A percentile compares a stretch with the other conserved stretches of the same genome.
Evolutionary conservation across 2,797 vertebrate species (phyloP).

Genomic region (Cossypha niveicapilla): DNA sequence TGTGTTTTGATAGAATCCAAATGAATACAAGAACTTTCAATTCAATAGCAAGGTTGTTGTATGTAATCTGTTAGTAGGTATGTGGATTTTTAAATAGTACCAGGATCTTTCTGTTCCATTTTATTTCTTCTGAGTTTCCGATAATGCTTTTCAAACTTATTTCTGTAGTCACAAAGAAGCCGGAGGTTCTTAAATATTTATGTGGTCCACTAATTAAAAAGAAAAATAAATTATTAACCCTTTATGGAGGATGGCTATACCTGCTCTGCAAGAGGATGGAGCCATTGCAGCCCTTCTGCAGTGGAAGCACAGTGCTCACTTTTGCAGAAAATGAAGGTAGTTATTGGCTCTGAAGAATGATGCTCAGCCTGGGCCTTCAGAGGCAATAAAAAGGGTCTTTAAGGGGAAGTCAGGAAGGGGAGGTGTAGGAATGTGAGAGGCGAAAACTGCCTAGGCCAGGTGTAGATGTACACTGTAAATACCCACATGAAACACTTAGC

Average conservation of each 20-base stretch:
- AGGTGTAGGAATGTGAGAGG: not conserved
- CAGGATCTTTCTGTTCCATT: not conserved
- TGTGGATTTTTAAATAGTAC: not conserved
- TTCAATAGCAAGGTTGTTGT: not conserved
- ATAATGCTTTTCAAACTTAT: not conserved
- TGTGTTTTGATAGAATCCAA: not conserved
- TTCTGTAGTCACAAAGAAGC: not conserved
- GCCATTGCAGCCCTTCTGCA: not conserved
- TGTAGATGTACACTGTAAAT: not conserved
- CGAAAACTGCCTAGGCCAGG: not conserved
- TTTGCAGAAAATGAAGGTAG: not conserved
- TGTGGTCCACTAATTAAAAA: not conserved
- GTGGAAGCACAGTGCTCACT: not conserved
- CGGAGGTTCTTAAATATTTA: not conserved
- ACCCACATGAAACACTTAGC: not conserved
- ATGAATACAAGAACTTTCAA: not conserved
- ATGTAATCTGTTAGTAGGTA: not conserved
- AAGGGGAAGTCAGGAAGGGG: not conserved
- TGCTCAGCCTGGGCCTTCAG: not conserved
- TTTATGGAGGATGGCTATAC: not conserved
- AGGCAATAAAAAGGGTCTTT: not conserved
- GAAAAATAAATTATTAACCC: not conserved
- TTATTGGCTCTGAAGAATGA: not conserved
- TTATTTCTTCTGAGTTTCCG: not conserved
- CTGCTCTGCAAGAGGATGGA: not conserved